A percentile compares a stretch with the other conserved stretches of the same genome.
Conservation (phyloP, 2,113 vertebrate species). For the Rissa tridactyla region DNA sequence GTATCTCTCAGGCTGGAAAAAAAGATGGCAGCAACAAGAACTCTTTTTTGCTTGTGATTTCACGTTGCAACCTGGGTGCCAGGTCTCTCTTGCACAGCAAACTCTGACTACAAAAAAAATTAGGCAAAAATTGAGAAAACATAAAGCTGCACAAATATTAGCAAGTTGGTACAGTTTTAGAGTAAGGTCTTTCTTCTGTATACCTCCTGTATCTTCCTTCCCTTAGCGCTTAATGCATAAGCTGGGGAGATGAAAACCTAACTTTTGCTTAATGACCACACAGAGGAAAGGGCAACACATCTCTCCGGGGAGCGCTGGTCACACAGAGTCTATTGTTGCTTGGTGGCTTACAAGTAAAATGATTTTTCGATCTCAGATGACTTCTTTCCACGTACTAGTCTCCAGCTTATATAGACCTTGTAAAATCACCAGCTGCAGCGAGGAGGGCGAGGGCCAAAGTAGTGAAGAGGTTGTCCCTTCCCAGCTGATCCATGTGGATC, state of each 20-base stretch:
- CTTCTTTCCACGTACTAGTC: rapidly evolving
- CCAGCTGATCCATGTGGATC: rapidly evolving
- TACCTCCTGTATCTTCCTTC: neutral
- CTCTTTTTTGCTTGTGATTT: neutral
- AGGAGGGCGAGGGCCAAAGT: rapidly evolving
- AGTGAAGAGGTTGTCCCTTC: neutral
- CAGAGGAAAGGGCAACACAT: neutral
- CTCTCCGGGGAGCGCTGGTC: rapidly evolving
- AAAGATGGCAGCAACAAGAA: neutral
- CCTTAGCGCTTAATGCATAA: neutral
- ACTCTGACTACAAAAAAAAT: neutral
- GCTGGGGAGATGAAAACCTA: neutral
- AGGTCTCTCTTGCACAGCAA: neutral
- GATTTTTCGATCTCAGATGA: neutral
- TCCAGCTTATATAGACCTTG: neutral
- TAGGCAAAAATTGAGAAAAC: neutral
- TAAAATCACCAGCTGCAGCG: neutral
- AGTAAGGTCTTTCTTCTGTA: neutral
- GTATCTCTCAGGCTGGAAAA: neutral
- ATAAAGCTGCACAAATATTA: neutral
- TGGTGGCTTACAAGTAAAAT: neutral
- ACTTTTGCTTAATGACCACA: neutral
- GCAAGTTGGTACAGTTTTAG: neutral
- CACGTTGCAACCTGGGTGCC: neutral
- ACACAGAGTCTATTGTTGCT: neutral